These are phyloP conservation scores for Tetragonula carbonaria DNA, from an alignment of 2,888 invertebrate genomes.

Conservation along the genomic window DNA sequence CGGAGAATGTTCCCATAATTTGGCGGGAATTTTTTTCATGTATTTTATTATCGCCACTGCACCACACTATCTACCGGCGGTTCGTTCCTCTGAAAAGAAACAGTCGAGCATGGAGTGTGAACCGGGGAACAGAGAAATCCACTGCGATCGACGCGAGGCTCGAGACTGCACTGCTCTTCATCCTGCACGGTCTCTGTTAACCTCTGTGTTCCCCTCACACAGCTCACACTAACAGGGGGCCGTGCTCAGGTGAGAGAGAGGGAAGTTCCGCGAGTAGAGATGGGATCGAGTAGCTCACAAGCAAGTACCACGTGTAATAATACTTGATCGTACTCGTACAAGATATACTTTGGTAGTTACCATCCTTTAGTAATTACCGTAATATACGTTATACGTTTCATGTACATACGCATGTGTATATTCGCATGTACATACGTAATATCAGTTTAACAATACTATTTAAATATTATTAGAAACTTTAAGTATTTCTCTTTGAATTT, in stretches of 20 bases:
- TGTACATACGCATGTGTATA: no score
- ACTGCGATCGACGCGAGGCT: constrained; percentile 78
- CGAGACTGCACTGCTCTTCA: constrained; percentile 75
- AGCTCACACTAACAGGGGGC: constrained; percentile 29
- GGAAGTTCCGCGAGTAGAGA: constrained; percentile 7
- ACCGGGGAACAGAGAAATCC: constrained; percentile 59
- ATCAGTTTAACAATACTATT: no score
- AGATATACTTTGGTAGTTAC: no score
- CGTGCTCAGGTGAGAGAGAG: constrained; percentile 20
- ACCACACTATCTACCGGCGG: constrained; percentile 60
- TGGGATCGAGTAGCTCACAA: no score
- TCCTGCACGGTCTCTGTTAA: constrained; percentile 31
- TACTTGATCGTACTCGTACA: no score
- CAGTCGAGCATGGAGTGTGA: constrained; percentile 46
- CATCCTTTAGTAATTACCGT: no score
- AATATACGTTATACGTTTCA: no score
- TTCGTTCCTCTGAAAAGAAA: constrained; percentile 31
- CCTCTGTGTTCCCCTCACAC: constrained; percentile 38
- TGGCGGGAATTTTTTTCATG: neutral
- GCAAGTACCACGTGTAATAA: no score
- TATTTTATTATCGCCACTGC: constrained; percentile 54
- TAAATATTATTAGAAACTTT: no score
- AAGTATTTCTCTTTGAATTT: no score
- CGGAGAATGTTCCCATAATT: neutral
- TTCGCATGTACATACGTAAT: no score